Evolutionary conservation across 1,140 invertebrate genomes (phyloP).

Genomic region (Brachionus plicatilis): DNA sequence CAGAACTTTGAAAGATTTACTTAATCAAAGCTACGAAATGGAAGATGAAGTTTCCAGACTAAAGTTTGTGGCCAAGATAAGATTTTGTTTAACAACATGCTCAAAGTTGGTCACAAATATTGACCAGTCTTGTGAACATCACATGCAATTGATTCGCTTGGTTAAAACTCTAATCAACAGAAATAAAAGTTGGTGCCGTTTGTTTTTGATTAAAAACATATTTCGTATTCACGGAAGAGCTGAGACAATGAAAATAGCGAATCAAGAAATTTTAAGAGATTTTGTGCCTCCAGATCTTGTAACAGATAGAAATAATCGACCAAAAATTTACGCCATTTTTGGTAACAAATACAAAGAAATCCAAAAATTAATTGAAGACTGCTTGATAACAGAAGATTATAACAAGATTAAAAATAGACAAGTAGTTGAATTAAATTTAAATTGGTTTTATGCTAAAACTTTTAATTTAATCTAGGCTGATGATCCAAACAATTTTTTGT

Average conservation of each 20-base stretch:
- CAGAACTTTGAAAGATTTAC: not conserved
- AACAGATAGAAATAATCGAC: not conserved
- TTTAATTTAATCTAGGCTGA: not conserved
- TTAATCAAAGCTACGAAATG: not conserved
- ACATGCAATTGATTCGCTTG: not conserved
- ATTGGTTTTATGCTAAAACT: not conserved
- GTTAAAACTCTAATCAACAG: not conserved
- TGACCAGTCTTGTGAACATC: not conserved
- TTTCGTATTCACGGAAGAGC: not conserved
- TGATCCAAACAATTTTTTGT: not conserved
- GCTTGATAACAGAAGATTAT: not conserved
- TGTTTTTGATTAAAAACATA: not conserved
- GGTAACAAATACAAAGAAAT: not conserved
- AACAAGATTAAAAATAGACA: not conserved
- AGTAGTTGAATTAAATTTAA: not conserved
- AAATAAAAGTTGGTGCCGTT: not conserved
- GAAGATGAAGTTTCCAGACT: not conserved
- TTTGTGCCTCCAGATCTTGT: not conserved
- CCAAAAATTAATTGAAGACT: not conserved
- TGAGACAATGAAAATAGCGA: not conserved
- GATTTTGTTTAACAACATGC: slow-evolving; percentile 5
- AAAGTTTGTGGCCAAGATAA: not conserved
- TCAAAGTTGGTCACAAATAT: not conserved
- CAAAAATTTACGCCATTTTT: not conserved
- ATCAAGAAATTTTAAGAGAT: not conserved